phyloP scores from a whole-genome alignment of 2,797 vertebrate genomes.

The Hapalemur alaotrensis region DNA sequence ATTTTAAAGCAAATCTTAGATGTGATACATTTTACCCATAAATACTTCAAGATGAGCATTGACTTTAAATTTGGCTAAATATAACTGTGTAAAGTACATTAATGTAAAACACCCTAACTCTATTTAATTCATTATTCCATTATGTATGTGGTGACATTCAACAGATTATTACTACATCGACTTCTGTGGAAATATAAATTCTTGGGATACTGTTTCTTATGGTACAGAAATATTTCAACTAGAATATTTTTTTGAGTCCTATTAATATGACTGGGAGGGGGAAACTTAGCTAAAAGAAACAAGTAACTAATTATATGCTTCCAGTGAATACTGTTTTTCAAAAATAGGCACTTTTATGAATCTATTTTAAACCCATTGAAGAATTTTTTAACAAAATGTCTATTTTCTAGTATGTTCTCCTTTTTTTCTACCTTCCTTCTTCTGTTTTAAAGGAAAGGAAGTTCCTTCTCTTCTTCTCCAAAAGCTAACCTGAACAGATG shows the following conservation, averaged over 20 bases:
- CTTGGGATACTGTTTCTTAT: not conserved
- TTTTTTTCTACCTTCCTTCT: not conserved
- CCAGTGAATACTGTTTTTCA: not conserved
- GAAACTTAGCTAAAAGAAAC: not conserved
- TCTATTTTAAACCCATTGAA: not conserved
- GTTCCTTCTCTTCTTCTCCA: not conserved
- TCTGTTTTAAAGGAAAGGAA: not conserved
- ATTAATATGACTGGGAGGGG: not conserved
- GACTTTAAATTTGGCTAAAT: not conserved
- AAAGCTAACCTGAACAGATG: not conserved
- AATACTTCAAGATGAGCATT: not conserved
- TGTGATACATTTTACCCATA: not conserved
- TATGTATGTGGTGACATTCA: not conserved
- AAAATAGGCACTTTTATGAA: conserved; percentile 13
- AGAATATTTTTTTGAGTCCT: not conserved
- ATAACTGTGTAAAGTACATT: not conserved
- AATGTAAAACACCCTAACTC: not conserved
- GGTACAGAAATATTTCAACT: not conserved
- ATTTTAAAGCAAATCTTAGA: not conserved
- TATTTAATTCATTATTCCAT: not conserved
- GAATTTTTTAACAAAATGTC: not conserved
- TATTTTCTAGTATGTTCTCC: not conserved
- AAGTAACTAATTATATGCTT: not conserved
- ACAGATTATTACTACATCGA: not conserved
- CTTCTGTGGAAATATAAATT: not conserved